Evolutionary conservation across 2,888 invertebrate genomes (phyloP).

Genomic region (Chymomyza procnemis): DNA sequence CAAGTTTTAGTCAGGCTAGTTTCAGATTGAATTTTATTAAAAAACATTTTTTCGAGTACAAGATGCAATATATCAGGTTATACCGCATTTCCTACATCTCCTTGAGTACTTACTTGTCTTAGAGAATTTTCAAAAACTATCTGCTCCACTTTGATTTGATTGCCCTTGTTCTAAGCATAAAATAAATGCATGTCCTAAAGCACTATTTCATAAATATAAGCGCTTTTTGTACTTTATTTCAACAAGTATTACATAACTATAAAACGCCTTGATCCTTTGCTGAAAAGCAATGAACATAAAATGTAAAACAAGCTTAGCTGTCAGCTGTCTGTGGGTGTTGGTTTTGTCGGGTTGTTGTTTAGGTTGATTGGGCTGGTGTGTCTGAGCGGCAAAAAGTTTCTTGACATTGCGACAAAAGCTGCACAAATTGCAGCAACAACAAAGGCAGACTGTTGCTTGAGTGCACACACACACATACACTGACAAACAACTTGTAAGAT

Average conservation of each 20-base stretch:
- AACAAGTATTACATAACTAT: constrained; percentile 27
- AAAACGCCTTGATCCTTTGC: constrained; percentile 32
- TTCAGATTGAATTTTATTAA: too few species aligned
- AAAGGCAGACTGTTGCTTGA: constrained; percentile 20
- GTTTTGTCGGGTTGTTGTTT: constrained; percentile 5
- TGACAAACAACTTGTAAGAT: constrained; percentile 29
- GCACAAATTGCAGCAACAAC: constrained; percentile 39
- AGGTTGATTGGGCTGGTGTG: neutral
- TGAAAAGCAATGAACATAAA: constrained; percentile 39
- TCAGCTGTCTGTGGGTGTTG: constrained; percentile 28
- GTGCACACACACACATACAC: neutral
- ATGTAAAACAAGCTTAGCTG: constrained; percentile 39
- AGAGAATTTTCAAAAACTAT: neutral
- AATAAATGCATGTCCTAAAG: neutral
- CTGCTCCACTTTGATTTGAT: neutral
- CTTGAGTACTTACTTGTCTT: too few species aligned
- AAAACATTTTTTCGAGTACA: too few species aligned
- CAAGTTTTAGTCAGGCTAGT: too few species aligned
- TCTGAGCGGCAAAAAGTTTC: constrained; percentile 52
- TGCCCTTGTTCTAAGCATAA: neutral
- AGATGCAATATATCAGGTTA: too few species aligned
- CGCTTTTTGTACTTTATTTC: neutral
- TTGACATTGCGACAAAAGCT: constrained; percentile 74
- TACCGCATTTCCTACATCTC: too few species aligned
- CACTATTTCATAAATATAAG: neutral